phyloP scores from a whole-genome alignment of 2,113 vertebrate genomes.

The Lathamus discolor region DNA sequence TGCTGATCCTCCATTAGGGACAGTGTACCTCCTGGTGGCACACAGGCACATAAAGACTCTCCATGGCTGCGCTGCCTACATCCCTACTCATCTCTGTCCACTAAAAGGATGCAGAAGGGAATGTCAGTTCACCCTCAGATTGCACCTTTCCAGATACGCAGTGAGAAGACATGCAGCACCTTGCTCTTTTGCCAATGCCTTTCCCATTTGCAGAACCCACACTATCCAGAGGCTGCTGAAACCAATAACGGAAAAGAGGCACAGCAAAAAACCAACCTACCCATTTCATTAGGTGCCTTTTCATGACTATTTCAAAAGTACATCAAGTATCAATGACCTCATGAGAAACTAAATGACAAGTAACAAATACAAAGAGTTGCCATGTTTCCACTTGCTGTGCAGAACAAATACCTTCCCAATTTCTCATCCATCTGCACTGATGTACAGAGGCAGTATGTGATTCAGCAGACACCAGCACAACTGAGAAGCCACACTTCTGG shows the following conservation, averaged over 20 bases:
- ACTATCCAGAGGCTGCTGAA: neutral
- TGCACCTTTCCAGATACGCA: neutral
- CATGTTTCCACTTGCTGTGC: neutral
- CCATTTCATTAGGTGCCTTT: fast-evolving
- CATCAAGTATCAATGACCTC: neutral
- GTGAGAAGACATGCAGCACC: neutral
- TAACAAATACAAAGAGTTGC: neutral
- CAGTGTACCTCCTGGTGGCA: neutral
- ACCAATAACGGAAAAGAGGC: neutral
- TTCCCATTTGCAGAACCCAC: neutral
- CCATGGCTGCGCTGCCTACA: neutral
- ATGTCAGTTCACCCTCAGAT: fast-evolving
- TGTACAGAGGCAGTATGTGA: fast-evolving
- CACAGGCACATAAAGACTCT: fast-evolving
- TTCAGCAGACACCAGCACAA: neutral
- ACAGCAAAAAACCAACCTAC: neutral
- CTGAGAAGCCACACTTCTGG: fast-evolving
- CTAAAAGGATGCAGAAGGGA: neutral
- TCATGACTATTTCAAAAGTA: neutral
- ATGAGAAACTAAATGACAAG: neutral
- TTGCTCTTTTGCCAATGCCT: neutral
- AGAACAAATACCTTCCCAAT: neutral
- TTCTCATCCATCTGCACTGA: neutral
- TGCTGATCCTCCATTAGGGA: neutral
- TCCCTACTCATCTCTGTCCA: neutral